These are phyloP conservation scores for Camponotus vicinus DNA, from an alignment of 1,140 invertebrate species.

Conservation along the genomic window DNA sequence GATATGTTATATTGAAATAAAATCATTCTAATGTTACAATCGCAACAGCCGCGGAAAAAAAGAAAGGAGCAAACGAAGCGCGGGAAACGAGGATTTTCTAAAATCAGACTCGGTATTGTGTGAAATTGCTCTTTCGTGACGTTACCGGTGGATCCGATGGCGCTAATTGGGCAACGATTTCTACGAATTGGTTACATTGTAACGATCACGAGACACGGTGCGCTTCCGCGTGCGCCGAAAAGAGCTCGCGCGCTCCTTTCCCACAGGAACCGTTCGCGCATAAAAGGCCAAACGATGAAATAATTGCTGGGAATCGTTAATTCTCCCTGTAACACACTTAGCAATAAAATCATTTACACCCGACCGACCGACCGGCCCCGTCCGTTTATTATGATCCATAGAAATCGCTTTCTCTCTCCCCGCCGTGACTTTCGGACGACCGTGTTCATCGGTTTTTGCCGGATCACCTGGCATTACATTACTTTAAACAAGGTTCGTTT, in stretches of 20 bases:
- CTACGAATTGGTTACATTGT: conserved; percentile 61
- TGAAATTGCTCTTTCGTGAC: conserved; percentile 24
- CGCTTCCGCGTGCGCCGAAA: conserved; percentile 52
- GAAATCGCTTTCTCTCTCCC: conserved; percentile 71
- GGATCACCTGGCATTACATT: conserved; percentile 43
- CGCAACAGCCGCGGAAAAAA: no score
- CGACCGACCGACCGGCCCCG: conserved; percentile 34
- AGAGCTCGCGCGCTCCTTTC: conserved; percentile 54
- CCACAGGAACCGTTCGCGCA: conserved; percentile 71
- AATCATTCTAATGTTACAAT: background rate
- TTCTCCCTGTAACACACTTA: conserved; percentile 61
- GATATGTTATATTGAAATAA: background rate
- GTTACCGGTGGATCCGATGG: background rate
- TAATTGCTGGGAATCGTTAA: conserved; percentile 71
- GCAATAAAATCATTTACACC: conserved; percentile 77
- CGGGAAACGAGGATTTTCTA: conserved; percentile 21
- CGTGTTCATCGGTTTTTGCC: conserved; percentile 59
- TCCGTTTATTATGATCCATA: conserved; percentile 70
- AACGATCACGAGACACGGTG: conserved; percentile 58
- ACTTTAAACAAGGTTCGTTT: conserved; percentile 45
- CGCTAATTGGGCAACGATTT: conserved; percentile 46
- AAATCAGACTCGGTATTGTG: conserved; percentile 5
- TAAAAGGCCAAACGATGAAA: conserved; percentile 66
- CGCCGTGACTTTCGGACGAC: conserved; percentile 50
- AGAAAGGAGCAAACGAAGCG: background rate